Percentiles rank a stretch among this genome's conserved stretches.
Conservation (phyloP, 2,888 invertebrate species). For the Chaetogeoica ovagalla region DNA sequence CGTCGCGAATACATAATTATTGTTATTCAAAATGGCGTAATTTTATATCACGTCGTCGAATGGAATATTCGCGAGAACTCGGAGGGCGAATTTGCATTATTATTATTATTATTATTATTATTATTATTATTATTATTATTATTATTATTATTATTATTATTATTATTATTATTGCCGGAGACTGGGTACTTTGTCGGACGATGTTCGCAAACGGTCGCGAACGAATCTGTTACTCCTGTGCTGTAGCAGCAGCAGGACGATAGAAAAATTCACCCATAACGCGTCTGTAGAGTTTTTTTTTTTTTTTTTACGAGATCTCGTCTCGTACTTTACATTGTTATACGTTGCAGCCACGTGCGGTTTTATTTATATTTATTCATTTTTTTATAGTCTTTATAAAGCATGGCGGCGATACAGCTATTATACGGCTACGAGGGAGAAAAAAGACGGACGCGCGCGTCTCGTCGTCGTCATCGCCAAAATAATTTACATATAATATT, state of each 20-base stretch:
- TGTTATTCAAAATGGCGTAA: slow-evolving; percentile 46
- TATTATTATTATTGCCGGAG: too few relatives aligned
- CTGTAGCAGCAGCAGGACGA: not conserved
- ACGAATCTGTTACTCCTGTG: too few relatives aligned
- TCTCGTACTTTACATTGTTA: too few relatives aligned
- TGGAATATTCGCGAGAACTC: not conserved
- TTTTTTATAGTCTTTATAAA: too few relatives aligned
- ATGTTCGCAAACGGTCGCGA: too few relatives aligned
- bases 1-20: not conserved
- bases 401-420: too few relatives aligned
- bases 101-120: slow-evolving; percentile 15
- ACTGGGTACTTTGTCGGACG: too few relatives aligned
- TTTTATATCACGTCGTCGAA: slow-evolving; percentile 25
- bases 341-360: not conserved
- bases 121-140: not conserved
- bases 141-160: slow-evolving; percentile 10
- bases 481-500: not conserved
- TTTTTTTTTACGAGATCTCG: too few relatives aligned
- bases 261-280: slow-evolving; percentile 19
- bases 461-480: slow-evolving; percentile 5
- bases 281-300: not conserved
- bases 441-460: too few relatives aligned
- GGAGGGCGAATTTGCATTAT: slow-evolving; percentile 39
- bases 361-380: not conserved
- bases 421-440: too few relatives aligned